Base-by-base conservation (phyloP, 2,113 vertebrate species). In the Jacana jacana region DNA sequence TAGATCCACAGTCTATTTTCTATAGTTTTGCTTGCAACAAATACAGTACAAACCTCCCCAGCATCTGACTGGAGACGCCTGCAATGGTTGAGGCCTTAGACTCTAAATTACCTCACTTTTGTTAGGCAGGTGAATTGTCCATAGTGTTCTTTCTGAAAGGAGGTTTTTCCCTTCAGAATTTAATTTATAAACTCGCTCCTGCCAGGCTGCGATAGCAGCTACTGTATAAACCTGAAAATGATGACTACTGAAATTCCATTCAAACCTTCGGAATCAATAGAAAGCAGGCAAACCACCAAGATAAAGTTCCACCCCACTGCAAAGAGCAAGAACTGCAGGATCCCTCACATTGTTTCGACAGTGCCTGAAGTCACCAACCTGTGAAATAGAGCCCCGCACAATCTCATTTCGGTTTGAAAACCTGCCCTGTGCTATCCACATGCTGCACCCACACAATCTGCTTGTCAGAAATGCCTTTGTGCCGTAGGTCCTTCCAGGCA, bases 181-280 rank as follows among this genome's bases (percentile, higher is more conserved):
- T 93, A 90, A 97, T 96, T 94, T 95, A 94, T 66, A 80, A 93
- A 94, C 79, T 60, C 39, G 9, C 40, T 94, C 24, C 94, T 95
- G 94, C 44, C 94, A 93, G 89, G 82, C 86, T 93, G 72, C 0
- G 89, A 96, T 84, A 96, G 93, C 89, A 91, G 89, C 81, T 57
- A 49, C 90, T 63, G 46, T 61, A 95, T n/a, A 93, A 77, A 68
- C 68, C 82, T 42, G 60, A 40, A 93, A 93, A 55, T 66, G 93
- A 96, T 69, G 84, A 94, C 93, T 86, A 11, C 60, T 48, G 85
- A 81, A 95, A 96, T 93, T 92, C 93, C 92, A 83, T 91, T 93
- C 88, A 94, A 80, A 70, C 58, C 88, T 42, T 30, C 9, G 37
- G 37, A 95, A 94, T 96, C 92, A 91, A 86, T 78, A 90, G 80